Conservation (phyloP, 1,140 invertebrate genomes). For the Aphaenogaster ashmeadi region DNA sequence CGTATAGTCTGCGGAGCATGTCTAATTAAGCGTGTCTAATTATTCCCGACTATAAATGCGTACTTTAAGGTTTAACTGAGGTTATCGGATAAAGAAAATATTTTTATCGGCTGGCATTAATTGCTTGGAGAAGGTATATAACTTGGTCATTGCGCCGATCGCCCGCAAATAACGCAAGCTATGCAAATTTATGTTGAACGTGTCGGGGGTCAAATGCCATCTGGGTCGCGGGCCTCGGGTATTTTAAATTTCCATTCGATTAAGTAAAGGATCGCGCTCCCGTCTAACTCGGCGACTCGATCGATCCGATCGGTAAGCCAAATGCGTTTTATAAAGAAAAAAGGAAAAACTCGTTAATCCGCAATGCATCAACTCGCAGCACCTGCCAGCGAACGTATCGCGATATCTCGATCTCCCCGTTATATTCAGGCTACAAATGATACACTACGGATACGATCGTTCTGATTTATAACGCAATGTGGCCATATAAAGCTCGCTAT, state of each 20-base stretch:
- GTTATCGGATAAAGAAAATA: constrained; percentile 80
- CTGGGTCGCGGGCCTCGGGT: constrained; percentile 72
- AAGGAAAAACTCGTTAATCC: constrained; percentile 24
- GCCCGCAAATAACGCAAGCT: constrained; percentile 76
- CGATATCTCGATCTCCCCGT: constrained; percentile 47
- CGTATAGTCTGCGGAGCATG: too few species aligned
- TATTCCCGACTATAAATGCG: constrained; percentile 70
- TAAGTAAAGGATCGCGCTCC: constrained; percentile 74
- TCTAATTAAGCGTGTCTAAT: constrained; percentile 33
- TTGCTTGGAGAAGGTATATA: constrained; percentile 62
- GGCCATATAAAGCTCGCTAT: background rate
- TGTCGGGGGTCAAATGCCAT: constrained; percentile 78
- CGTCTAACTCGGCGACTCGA: constrained; percentile 49
- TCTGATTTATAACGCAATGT: constrained; percentile 52
- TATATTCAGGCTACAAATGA: constrained; percentile 45
- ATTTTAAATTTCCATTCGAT: constrained; percentile 83
- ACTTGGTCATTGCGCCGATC: constrained; percentile 50
- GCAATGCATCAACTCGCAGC: constrained; percentile 33
- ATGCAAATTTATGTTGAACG: constrained; percentile 84
- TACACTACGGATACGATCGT: constrained; percentile 29
- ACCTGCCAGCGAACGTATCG: constrained; percentile 44
- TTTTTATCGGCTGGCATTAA: constrained; percentile 78
- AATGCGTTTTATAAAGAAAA: constrained; percentile 18
- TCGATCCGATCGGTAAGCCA: constrained; percentile 49
- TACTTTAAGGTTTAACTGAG: constrained; percentile 74